Conservation (phyloP, 2,888 invertebrate genomes). For the Torymus tubicola region DNA sequence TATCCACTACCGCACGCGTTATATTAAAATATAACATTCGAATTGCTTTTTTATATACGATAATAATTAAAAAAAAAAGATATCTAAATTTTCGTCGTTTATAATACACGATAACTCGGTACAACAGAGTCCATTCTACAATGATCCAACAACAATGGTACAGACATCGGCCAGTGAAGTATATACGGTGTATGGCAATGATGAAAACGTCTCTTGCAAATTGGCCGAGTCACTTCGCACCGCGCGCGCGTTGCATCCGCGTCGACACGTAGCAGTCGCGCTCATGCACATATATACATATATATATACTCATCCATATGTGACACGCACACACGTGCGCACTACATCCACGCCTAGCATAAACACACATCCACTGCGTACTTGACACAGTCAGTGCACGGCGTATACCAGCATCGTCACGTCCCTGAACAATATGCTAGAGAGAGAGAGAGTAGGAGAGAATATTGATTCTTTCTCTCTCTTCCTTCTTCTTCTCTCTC, state of each 20-base stretch:
- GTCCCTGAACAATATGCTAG: slow-evolving; percentile 41
- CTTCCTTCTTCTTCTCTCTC: slow-evolving; percentile 10
- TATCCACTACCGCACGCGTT: too few relatives aligned
- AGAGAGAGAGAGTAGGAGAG: background rate
- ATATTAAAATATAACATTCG: too few relatives aligned
- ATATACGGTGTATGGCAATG: background rate
- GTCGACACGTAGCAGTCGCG: too few relatives aligned
- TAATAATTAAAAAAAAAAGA: too few relatives aligned
- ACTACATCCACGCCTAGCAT: background rate
- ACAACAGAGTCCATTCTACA: too few relatives aligned
- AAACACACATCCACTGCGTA: slow-evolving; percentile 38
- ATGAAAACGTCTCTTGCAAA: slow-evolving; percentile 37
- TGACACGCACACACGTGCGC: background rate
- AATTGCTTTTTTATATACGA: too few relatives aligned
- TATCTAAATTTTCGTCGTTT: too few relatives aligned
- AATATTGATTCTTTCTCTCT: slow-evolving; percentile 46
- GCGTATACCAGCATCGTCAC: background rate
- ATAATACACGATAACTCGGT: too few relatives aligned
- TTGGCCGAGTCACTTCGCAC: slow-evolving; percentile 38
- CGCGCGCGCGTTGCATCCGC: background rate
- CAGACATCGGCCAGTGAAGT: too few relatives aligned
- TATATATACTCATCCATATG: too few relatives aligned
- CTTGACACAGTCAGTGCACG: slow-evolving; percentile 53
- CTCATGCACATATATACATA: background rate
- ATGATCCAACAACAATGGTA: too few relatives aligned